These are phyloP conservation scores for Panthera uncia DNA, from an alignment of 2,113 vertebrate genomes.

Conservation along the genomic window DNA sequence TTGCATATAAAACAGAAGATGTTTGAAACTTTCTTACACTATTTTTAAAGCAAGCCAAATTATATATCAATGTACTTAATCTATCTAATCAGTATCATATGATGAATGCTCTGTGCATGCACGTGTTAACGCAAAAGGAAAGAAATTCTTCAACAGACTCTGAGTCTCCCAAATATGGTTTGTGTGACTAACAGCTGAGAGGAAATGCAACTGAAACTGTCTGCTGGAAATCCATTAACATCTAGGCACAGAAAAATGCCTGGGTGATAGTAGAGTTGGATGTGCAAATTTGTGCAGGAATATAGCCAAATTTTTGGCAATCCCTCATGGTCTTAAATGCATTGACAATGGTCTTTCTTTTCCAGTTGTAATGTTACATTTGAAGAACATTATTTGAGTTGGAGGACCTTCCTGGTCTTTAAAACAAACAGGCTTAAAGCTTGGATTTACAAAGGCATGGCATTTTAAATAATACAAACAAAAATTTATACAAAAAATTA, in stretches of 20 bases:
- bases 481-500: not conserved
- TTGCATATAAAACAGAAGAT: not conserved
- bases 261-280: constrained; percentile 2
- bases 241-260: not conserved
- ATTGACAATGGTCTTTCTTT: constrained; percentile 31
- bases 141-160: constrained; percentile 31
- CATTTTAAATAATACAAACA: constrained; percentile 18
- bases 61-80: not conserved
- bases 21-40: not conserved
- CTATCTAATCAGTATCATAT: not conserved
- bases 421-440: not conserved
- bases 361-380: not conserved
- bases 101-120: not conserved
- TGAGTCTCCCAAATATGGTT: constrained; percentile 24
- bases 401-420: not conserved
- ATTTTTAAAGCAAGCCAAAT: not conserved
- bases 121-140: not conserved
- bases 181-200: constrained; percentile 59
- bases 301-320: constrained; percentile 17
- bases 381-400: not conserved
- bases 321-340: not conserved
- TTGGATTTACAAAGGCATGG: not conserved
- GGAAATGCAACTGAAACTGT: constrained; percentile 37
- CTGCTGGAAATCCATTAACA: constrained; percentile 44
- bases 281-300: constrained; percentile 38